These are phyloP conservation scores for Chymomyza procnemis DNA, from an alignment of 2,888 invertebrate species.

Conservation along the genomic window DNA sequence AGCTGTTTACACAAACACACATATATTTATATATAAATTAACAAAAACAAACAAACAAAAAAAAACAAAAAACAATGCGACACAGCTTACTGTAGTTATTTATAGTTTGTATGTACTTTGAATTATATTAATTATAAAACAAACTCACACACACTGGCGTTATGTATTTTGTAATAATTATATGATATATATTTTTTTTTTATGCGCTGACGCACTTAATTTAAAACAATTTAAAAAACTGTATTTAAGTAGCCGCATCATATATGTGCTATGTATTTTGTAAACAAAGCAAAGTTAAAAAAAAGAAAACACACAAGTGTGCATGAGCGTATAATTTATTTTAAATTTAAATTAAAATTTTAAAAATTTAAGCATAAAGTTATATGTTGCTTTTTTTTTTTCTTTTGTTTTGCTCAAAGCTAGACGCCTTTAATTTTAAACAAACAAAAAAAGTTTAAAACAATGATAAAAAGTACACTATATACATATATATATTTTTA, in stretches of 20 bases:
- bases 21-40: constrained; percentile 8
- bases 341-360: neutral
- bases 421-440: constrained; percentile 33
- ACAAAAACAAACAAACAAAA: too few relatives aligned
- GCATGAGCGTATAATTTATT: neutral
- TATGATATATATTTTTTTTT: constrained; percentile 27
- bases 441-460: neutral
- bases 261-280: neutral
- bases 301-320: constrained; percentile 5
- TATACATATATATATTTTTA: neutral
- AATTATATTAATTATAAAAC: constrained; percentile 60
- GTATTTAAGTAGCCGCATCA: neutral
- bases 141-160: constrained; percentile 40
- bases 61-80: constrained; percentile 18
- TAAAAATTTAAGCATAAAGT: neutral
- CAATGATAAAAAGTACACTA: neutral
- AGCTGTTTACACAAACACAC: constrained; percentile 12
- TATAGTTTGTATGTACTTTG: constrained; percentile 59
- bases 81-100: constrained; percentile 46
- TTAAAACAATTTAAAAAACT: neutral
- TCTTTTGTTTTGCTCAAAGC: constrained; percentile 43
- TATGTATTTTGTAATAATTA: constrained; percentile 44
- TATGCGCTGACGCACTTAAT: constrained; percentile 7
- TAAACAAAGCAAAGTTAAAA: neutral
- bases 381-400: neutral